Conservation (phyloP, 2,113 vertebrate species). For the Ptilonorhynchus violaceus region DNA sequence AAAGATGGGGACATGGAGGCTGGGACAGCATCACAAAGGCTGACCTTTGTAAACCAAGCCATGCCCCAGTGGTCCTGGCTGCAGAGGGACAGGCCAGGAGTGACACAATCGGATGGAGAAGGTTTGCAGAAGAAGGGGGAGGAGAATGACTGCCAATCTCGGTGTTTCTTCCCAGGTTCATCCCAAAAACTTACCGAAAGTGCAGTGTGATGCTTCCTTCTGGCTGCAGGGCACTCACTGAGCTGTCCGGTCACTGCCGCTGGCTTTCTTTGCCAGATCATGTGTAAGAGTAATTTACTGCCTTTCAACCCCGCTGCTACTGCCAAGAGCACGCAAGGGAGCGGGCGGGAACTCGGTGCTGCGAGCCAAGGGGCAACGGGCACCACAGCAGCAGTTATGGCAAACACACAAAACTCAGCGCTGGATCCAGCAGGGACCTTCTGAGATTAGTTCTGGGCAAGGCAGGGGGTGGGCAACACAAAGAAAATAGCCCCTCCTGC, state of each 20-base stretch:
- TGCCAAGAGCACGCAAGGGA: not conserved
- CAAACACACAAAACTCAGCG: not conserved
- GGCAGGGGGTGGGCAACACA: conserved; percentile 8
- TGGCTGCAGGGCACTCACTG: fast-evolving
- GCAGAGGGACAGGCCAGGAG: not conserved
- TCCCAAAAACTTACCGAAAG: not conserved
- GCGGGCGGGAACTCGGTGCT: not conserved
- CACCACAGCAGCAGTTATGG: not conserved
- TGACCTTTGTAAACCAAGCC: not conserved
- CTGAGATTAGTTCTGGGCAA: not conserved
- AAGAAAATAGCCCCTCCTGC: not conserved
- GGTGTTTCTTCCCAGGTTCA: not conserved
- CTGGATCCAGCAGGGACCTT: not conserved
- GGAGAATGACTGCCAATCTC: not conserved
- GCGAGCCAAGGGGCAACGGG: not conserved
- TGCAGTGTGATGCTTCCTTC: not conserved
- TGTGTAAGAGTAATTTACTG: not conserved
- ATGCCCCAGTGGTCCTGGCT: not conserved
- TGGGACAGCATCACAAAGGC: not conserved
- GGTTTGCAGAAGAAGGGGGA: not conserved
- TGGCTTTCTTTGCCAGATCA: not conserved
- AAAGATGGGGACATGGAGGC: not conserved
- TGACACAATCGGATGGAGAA: fast-evolving
- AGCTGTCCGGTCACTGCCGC: not conserved
- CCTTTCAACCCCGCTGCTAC: not conserved